These are phyloP conservation scores for Hafferia zeledoni DNA, from an alignment of 2,797 vertebrate genomes.

Conservation along the genomic window DNA sequence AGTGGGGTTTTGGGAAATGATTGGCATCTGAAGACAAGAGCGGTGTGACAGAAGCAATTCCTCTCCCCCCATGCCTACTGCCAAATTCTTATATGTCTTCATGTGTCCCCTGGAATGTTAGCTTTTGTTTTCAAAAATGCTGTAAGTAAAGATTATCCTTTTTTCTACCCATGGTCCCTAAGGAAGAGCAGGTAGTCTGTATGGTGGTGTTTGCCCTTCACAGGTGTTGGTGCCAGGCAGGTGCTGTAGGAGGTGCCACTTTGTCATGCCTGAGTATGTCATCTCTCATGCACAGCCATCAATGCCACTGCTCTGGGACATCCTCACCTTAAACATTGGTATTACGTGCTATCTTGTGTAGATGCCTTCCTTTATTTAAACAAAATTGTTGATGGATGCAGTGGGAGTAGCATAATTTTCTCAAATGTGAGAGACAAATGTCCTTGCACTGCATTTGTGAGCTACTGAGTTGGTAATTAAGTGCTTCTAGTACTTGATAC, in stretches of 20 bases:
- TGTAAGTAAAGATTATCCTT: not conserved
- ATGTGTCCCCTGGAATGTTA: not conserved
- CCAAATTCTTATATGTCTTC: not conserved
- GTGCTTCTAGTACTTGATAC: not conserved
- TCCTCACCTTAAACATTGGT: not conserved
- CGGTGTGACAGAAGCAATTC: not conserved
- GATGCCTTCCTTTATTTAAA: not conserved
- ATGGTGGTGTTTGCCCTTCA: not conserved
- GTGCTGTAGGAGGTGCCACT: not conserved
- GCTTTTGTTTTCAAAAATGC: not conserved
- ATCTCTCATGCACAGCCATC: not conserved
- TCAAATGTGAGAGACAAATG: not conserved
- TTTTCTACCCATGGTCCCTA: fast-evolving
- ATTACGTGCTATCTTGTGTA: not conserved
- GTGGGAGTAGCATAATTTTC: not conserved
- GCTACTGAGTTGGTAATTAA: not conserved
- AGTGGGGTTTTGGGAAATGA: not conserved
- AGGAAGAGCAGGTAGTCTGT: not conserved
- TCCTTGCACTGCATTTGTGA: not conserved
- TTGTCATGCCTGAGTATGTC: not conserved
- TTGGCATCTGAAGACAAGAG: not conserved
- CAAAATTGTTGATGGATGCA: not conserved
- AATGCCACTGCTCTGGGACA: not conserved
- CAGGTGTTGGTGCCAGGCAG: not conserved
- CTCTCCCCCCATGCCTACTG: not conserved